Base-by-base conservation (phyloP, 1,140 invertebrate genomes). In the Neelides sp. region DNA sequence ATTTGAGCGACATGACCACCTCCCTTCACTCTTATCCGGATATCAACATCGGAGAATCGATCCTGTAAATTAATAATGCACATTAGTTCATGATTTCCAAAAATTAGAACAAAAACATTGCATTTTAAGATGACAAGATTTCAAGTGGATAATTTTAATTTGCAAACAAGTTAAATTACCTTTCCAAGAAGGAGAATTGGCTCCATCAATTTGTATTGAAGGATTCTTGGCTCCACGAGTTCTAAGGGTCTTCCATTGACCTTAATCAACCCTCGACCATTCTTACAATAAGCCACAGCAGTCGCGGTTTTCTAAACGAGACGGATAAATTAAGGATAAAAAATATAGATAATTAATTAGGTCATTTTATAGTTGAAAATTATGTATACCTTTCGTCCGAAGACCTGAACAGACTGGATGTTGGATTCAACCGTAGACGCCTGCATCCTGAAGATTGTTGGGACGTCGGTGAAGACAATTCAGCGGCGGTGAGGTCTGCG, bases 1-100 rank as follows among this genome's bases (percentile, higher is more conserved):
- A 98, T 87, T 67, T 98, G 96, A 40, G 95, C 85, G 0, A 98
- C 89, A 68, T 94, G 89, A 75, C 96, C 96, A 78, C 96, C 96
- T 66, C 96, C 96, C 66, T 86, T 93, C 7, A 98, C 95, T 57
- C 92, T 75, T 3, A 99, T 88, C 68, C 92, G 78, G 66, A 99
- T 98, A 70, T 98, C 93, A 45, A 99, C 89, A 58, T 82, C 87
- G 59, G 85, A 77, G 70, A 98, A 98, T 66, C 88, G 84, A 64
- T 90, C 86, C 85, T 88, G 66, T 30, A 77, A n/a, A n/a, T 40
- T 8, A 20, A 40, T 20, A 7, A 7, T 7, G 17, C n/a, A n/a
- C n/a, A n/a, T 40, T 40, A 8, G 17, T 40, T 5, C 5, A 15
- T 15, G 8, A 17, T 8, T 17, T 17, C 20, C 5, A n/a, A n/a